Evolutionary conservation across 2,888 invertebrate genomes (phyloP).

Genomic region (Dasypolia templi): DNA sequence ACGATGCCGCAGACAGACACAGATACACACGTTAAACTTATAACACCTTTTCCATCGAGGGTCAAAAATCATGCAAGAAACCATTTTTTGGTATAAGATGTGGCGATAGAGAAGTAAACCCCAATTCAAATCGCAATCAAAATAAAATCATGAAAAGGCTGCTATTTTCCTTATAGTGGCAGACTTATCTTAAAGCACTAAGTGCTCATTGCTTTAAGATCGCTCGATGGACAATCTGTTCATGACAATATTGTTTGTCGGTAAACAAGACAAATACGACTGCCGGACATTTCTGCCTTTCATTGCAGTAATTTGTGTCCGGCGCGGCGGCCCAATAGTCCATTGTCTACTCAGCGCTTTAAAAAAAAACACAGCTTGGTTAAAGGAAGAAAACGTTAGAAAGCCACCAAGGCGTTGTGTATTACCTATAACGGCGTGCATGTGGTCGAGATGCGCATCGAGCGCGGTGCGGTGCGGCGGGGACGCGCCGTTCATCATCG

Average conservation of each 20-base stretch:
- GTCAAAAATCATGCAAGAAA: background rate
- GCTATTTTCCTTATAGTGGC: too few species aligned
- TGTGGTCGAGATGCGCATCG: constrained; percentile 89
- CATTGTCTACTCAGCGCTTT: background rate
- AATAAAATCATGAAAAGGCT: background rate
- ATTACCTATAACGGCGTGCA: constrained; percentile 87
- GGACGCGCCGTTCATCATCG: constrained; percentile 89
- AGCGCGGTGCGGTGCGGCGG: constrained; percentile 92
- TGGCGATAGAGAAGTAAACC: background rate
- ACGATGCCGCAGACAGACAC: too few species aligned
- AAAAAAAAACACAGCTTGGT: too few species aligned
- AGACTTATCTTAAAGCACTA: background rate
- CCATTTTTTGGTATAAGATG: background rate
- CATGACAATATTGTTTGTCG: too few species aligned
- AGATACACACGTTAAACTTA: too few species aligned
- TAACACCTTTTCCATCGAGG: too few species aligned
- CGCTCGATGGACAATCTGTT: too few species aligned
- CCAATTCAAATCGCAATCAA: background rate
- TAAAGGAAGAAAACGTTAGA: background rate
- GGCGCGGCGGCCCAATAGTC: too few species aligned
- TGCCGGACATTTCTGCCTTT: background rate
- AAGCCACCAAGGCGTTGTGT: constrained; percentile 1
- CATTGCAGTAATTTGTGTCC: background rate
- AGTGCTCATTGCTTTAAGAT: too few species aligned
- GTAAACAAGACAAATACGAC: background rate